Conservation (phyloP, 2,797 vertebrate genomes). For the Nasua narica region DNA sequence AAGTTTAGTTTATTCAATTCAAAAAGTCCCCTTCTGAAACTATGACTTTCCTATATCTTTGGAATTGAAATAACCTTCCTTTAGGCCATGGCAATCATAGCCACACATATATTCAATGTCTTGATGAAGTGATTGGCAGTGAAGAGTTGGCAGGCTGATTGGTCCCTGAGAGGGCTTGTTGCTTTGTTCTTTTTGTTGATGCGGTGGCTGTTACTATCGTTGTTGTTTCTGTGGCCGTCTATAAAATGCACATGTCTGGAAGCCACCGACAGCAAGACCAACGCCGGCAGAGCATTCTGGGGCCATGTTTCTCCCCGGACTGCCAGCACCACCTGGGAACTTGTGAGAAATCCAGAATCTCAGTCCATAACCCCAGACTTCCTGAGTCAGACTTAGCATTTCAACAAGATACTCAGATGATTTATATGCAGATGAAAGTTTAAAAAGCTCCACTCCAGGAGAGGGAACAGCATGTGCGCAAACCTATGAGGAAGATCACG, state of each 20-base stretch:
- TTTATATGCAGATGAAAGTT: not conserved
- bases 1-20: not conserved
- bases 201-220: not conserved
- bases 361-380: not conserved
- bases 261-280: not conserved
- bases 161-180: not conserved
- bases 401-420: not conserved
- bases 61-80: not conserved
- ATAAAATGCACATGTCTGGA: not conserved
- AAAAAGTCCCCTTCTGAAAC: not conserved
- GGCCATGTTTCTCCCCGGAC: not conserved
- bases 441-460: not conserved
- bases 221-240: not conserved
- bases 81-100: not conserved
- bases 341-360: not conserved
- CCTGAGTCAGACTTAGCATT: not conserved
- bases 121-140: not conserved
- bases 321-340: not conserved
- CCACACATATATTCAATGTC: not conserved
- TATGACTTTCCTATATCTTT: not conserved
- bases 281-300: not conserved
- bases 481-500: not conserved
- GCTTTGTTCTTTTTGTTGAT: not conserved
- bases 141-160: not conserved
- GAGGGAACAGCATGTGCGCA: not conserved